Evolutionary conservation across 2,888 invertebrate species (phyloP).

Genomic region (Pyrochroa serraticornis): DNA sequence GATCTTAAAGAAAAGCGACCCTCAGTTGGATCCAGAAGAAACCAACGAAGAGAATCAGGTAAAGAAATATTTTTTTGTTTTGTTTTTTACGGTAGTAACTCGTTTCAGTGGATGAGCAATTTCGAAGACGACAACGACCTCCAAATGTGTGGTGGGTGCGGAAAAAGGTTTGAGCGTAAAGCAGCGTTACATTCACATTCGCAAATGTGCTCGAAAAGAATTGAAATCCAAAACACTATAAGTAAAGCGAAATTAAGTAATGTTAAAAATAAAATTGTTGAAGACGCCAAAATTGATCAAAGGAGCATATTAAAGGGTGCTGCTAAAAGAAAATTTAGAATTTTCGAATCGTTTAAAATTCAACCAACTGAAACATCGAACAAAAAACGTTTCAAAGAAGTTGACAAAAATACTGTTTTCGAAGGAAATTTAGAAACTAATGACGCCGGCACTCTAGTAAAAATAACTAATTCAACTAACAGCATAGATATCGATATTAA

Average conservation of each 20-base stretch:
- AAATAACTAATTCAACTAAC: no score
- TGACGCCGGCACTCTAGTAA: neutral
- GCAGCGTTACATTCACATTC: constrained; percentile 76
- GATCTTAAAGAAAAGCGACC: constrained; percentile 59
- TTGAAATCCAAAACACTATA: constrained; percentile 57
- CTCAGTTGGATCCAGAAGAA: constrained; percentile 57
- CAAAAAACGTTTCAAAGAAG: no score
- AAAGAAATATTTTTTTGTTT: constrained; percentile 18
- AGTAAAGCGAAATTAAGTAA: constrained; percentile 33
- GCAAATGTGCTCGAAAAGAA: constrained; percentile 68
- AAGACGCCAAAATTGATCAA: constrained; percentile 23
- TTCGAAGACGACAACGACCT: constrained; percentile 67
- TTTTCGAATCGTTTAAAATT: constrained; percentile 31
- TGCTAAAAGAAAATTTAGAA: constrained; percentile 36
- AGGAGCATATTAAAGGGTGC: constrained; percentile 19
- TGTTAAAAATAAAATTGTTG: constrained; percentile 32
- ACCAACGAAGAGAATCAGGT: constrained; percentile 67
- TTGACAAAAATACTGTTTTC: constrained; percentile 16
- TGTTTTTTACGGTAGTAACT: constrained; percentile 1
- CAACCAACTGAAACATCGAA: neutral
- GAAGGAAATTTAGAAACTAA: constrained; percentile 2
- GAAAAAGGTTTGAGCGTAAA: constrained; percentile 73
- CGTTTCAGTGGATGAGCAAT: constrained; percentile 67
- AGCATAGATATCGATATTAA: constrained; percentile 19
- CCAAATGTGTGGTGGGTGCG: constrained; percentile 72